These are phyloP conservation scores for Heterocephalus glaber DNA, from an alignment of 2,113 vertebrate species.

Conservation along the genomic window DNA sequence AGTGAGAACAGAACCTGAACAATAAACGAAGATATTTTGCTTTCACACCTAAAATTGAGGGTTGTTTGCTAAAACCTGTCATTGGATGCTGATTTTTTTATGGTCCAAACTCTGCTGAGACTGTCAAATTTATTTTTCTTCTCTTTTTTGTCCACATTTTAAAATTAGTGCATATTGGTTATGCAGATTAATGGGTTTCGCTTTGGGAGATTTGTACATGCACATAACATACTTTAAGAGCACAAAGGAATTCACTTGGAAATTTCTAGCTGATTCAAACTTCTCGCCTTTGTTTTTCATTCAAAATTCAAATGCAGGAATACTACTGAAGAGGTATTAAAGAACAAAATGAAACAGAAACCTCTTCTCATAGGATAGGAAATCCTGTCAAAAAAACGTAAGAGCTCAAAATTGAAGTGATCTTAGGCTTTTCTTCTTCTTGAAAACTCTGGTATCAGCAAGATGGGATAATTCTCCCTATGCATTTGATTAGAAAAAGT, in stretches of 20 bases:
- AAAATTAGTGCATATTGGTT: background rate
- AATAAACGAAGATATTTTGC: background rate
- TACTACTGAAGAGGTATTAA: background rate
- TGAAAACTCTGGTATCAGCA: background rate
- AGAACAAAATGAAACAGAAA: background rate
- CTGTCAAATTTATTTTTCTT: background rate
- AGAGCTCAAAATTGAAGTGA: background rate
- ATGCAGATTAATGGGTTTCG: background rate
- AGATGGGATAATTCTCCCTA: background rate
- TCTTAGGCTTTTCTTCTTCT: background rate
- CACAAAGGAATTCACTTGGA: background rate
- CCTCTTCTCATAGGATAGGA: background rate
- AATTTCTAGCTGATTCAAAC: slow-evolving; percentile 2
- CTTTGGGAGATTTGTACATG: background rate
- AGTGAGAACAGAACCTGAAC: background rate
- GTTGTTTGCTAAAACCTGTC: background rate
- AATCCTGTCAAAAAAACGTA: background rate
- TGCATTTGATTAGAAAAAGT: background rate
- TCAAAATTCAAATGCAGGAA: slow-evolving; percentile 27
- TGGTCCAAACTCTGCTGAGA: background rate
- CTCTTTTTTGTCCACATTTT: background rate
- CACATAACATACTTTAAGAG: background rate
- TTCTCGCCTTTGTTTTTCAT: slow-evolving; percentile 34
- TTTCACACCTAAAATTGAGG: background rate
- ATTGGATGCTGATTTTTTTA: background rate